phyloP scores from a whole-genome alignment of 2,888 invertebrate species.

The Cheilosia pagana region DNA sequence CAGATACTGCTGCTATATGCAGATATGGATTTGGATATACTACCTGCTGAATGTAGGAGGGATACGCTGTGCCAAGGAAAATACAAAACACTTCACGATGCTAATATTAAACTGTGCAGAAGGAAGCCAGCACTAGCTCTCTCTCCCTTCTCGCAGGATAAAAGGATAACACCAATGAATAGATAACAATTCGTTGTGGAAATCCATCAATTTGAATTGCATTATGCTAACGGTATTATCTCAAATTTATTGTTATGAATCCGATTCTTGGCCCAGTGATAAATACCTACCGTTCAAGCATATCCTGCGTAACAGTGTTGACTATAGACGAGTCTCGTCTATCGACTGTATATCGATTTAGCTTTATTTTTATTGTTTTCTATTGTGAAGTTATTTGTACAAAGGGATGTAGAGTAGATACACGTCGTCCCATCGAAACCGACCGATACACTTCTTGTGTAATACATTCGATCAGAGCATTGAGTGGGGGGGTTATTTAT shows the following conservation, averaged over 20 bases:
- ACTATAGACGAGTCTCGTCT: background rate
- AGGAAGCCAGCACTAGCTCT: background rate
- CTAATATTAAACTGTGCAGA: conserved; percentile 33
- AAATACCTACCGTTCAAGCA: conserved; percentile 11
- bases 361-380: conserved; percentile 13
- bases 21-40: background rate
- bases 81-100: conserved; percentile 41
- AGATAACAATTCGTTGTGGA: conserved; percentile 57
- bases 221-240: conserved; percentile 60
- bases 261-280: conserved; percentile 29
- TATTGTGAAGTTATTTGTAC: conserved; percentile 6
- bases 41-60: conserved; percentile 41
- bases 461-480: background rate
- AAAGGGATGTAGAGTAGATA: background rate
- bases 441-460: too few species aligned
- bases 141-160: conserved; percentile 1
- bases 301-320: background rate
- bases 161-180: conserved; percentile 69
- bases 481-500: conserved; percentile 21
- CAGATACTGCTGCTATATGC: conserved; percentile 28
- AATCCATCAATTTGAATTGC: conserved; percentile 69
- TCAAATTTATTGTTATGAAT: conserved; percentile 64
- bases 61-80: conserved; percentile 27
- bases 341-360: background rate
- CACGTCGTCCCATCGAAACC: too few species aligned